These are phyloP conservation scores for Knipowitschia caucasica DNA, from an alignment of 2,797 vertebrate species.

Conservation along the genomic window DNA sequence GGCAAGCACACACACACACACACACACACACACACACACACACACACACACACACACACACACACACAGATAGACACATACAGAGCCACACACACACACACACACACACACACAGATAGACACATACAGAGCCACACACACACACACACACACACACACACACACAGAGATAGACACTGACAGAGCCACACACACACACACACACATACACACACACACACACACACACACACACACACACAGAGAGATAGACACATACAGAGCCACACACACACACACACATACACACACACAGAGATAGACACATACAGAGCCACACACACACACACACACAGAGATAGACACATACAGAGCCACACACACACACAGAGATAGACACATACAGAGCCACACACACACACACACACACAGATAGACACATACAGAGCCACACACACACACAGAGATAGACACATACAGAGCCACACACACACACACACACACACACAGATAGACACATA, in stretches of 20 bases:
- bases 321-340: constrained; percentile 67
- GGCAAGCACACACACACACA: constrained; percentile 39
- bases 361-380: constrained; percentile 62
- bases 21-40: constrained; percentile 34
- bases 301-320: constrained; percentile 45
- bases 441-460: too few relatives aligned
- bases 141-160: constrained; percentile 61
- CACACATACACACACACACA: constrained; percentile 58
- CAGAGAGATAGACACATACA: too few relatives aligned
- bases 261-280: constrained; percentile 51
- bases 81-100: constrained; percentile 53
- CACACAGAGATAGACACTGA: constrained; percentile 61
- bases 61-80: too few relatives aligned
- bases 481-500: constrained; percentile 62
- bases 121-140: constrained; percentile 52
- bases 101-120: constrained; percentile 61
- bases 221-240: constrained; percentile 46
- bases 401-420: constrained; percentile 55
- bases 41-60: constrained; percentile 10
- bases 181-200: constrained; percentile 55
- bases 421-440: constrained; percentile 58
- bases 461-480: constrained; percentile 51
- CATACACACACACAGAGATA: constrained; percentile 61
- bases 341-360: constrained; percentile 50
- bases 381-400: constrained; percentile 57